phyloP scores from a whole-genome alignment of 2,888 invertebrate genomes.

The Ichneumoninae sp. region DNA sequence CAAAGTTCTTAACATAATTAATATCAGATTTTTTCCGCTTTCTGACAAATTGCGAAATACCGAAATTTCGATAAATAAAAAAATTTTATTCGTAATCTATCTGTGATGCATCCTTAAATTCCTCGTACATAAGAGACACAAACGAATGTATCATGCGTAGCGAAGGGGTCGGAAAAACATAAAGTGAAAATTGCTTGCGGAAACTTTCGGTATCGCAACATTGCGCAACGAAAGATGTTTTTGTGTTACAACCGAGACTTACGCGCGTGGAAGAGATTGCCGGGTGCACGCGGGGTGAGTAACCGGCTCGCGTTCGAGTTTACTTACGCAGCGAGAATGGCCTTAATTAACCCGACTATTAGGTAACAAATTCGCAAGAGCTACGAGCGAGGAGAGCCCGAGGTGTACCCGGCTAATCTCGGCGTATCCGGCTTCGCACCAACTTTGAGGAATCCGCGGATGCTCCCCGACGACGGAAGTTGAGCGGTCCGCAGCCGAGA shows the following conservation, averaged over 20 bases:
- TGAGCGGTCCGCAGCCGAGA: slow-evolving; percentile 21
- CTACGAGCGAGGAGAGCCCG: slow-evolving; percentile 21
- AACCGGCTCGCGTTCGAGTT: slow-evolving; percentile 56
- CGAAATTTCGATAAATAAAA: too few relatives aligned
- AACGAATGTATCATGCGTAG: not conserved
- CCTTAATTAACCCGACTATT: slow-evolving; percentile 66
- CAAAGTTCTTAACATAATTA: too few relatives aligned
- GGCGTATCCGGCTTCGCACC: slow-evolving; percentile 25
- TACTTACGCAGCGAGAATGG: slow-evolving; percentile 57
- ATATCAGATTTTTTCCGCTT: too few relatives aligned
- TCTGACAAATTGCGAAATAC: too few relatives aligned
- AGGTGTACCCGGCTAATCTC: slow-evolving; percentile 33
- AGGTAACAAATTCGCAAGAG: slow-evolving; percentile 56
- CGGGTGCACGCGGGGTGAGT: slow-evolving; percentile 43
- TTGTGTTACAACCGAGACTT: slow-evolving; percentile 26
- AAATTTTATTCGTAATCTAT: too few relatives aligned
- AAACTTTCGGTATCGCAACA: slow-evolving; percentile 51
- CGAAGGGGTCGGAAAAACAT: not conserved
- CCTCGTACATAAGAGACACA: too few relatives aligned
- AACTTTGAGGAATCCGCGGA: slow-evolving; percentile 36
- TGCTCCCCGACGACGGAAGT: slow-evolving; percentile 29
- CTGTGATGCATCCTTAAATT: too few relatives aligned
- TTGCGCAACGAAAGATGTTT: slow-evolving; percentile 51
- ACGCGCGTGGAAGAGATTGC: slow-evolving; percentile 16
- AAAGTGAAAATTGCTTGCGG: slow-evolving; percentile 3